Conservation (phyloP, 2,113 vertebrate genomes). For the Otus sunia region DNA sequence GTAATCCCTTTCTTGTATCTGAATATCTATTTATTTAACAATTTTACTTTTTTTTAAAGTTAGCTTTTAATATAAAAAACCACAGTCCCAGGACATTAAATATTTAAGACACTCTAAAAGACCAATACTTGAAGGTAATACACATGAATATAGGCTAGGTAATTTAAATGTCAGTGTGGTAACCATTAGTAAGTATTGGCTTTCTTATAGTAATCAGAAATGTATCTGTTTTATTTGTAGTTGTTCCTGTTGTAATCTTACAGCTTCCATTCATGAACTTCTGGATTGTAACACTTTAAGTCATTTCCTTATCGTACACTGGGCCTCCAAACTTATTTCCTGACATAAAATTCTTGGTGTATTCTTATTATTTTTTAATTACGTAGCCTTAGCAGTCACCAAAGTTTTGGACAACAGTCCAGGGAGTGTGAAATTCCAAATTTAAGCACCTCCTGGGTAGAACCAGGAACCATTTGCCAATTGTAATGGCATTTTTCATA, state of each 20-base stretch:
- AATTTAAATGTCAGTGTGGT: background rate
- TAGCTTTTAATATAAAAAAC: background rate
- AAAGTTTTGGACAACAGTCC: background rate
- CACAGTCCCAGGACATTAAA: background rate
- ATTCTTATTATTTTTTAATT: slow-evolving; percentile 25
- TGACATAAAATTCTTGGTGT: background rate
- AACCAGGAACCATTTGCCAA: background rate
- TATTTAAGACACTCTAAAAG: background rate
- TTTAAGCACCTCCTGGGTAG: background rate
- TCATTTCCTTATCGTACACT: background rate
- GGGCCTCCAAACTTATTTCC: slow-evolving; percentile 14
- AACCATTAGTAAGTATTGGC: background rate
- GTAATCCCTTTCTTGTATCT: background rate
- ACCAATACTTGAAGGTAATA: background rate
- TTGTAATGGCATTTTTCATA: background rate
- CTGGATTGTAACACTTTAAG: background rate
- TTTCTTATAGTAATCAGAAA: background rate
- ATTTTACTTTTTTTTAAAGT: background rate
- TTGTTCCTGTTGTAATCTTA: background rate
- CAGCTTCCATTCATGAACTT: background rate
- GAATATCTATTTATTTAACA: background rate
- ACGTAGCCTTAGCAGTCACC: background rate
- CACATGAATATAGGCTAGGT: background rate
- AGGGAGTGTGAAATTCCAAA: slow-evolving; percentile 7
- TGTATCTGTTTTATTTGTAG: background rate